Conservation (phyloP, 2,797 vertebrate genomes). For the Pitangus sulphuratus region DNA sequence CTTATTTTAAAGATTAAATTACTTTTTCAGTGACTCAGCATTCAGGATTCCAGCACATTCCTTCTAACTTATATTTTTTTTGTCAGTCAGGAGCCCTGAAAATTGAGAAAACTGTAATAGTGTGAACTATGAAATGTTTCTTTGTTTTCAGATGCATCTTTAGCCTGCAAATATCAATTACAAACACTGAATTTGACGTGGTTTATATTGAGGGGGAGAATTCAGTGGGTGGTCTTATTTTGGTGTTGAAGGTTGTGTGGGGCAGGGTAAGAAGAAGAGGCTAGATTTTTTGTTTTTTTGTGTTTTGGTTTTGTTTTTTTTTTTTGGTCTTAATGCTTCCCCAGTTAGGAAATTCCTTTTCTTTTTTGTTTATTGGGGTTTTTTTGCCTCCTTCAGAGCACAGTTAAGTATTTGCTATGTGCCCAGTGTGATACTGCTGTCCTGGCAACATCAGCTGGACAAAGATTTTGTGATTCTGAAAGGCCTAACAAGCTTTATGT, state of each 20-base stretch:
- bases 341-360: background rate
- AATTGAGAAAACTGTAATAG: background rate
- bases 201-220: background rate
- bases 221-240: background rate
- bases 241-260: background rate
- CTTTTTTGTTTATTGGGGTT: too few species aligned
- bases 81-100: background rate
- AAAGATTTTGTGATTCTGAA: conserved; percentile 13
- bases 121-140: background rate
- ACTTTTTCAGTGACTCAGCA: background rate
- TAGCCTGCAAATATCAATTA: background rate
- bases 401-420: background rate
- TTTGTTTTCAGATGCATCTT: background rate
- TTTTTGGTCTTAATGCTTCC: background rate
- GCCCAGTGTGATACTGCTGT: background rate
- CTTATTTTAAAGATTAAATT: background rate
- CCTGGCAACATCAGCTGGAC: conserved; percentile 2
- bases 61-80: background rate
- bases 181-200: background rate
- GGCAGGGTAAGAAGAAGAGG: background rate
- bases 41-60: background rate
- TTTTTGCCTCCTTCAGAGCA: too few species aligned
- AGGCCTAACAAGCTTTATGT: background rate
- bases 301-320: background rate
- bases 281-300: background rate